Base-by-base conservation (phyloP, 2,797 vertebrate genomes). In the Bryconaethiops microstoma region DNA sequence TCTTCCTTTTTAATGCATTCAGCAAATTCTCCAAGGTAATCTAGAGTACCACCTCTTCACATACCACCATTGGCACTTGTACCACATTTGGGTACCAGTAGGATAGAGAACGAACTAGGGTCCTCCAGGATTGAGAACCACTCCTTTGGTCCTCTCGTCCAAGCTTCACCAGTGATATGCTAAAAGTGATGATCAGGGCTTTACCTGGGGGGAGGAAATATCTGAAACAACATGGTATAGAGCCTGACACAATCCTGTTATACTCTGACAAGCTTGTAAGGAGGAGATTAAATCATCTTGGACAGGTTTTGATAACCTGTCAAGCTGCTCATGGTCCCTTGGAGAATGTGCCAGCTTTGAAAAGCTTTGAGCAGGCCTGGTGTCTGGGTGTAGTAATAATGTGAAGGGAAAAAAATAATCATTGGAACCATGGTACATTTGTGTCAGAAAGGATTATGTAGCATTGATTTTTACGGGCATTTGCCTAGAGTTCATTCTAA, bases 281-380 rank as follows among this genome's bases (percentile, higher is more conserved):
- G 64, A 79, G 52, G 52, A 80, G 75, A 82, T 88, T 78, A 79
- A 79, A 76, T 83, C 77, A 82, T 88, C 54, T 85, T 57, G 62
- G 81, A 85, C 84, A 88, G 81, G 78, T 88, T 87, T 86, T 84
- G 81, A 89, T 88, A 86, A 86, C 78, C 82, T 85, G 86, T 90
- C 87, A 85, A 72, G 59, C 39, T 55, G 73, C 70, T 67, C 82
- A 77, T 71, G 69, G 64, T 1, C 73, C 83, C 52, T 79, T 67
- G 68, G 78, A 85, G 67, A 82, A 85, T 75, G 69, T 84, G 69
- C 77, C 76, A 16, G 80, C 64, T 55, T 81, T 82, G 59, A 86
- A 82, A 82, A 80, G 64, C 73, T 86, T 85, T 83, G 69, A 79
- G 78, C 74, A 77, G 76, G 70, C 48, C 72, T 76, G 73, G 57